Percentiles rank a stretch among this genome's conserved stretches.
Evolutionary conservation across 30 jellyfish, hydroid and myxozoan species (phyloP).

Genomic region (Aurelia aurita complex sp. Pacific): DNA sequence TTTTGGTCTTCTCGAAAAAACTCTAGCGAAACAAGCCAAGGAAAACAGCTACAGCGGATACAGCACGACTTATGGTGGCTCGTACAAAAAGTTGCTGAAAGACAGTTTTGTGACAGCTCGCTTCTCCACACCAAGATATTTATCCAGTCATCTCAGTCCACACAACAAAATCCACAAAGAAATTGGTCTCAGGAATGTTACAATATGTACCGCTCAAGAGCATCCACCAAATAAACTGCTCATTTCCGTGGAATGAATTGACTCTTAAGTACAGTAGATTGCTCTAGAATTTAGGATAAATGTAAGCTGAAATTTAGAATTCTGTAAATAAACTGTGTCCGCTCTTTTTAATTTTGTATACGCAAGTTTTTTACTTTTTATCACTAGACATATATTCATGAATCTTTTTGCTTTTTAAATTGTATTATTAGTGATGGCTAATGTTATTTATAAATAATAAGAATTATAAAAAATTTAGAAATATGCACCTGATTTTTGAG

Average conservation of each 20-base stretch:
- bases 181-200: conserved; percentile 67
- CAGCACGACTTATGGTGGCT: conserved; percentile 74
- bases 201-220: conserved; percentile 84
- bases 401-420: no score
- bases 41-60: conserved; percentile 14
- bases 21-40: conserved; percentile 28
- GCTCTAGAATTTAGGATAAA: no score
- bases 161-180: conserved; percentile 72
- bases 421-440: no score
- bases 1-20: conserved; percentile 88
- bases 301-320: no score
- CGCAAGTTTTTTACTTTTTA: no score
- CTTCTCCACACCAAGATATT: conserved; percentile 73
- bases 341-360: no score
- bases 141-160: conserved; percentile 90
- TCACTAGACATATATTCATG: no score
- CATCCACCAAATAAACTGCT: conserved; percentile 70
- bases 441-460: no score
- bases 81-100: conserved; percentile 57
- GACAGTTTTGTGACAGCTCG: conserved; percentile 69
- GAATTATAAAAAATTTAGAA: no score
- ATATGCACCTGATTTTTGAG: no score
- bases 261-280: no score
- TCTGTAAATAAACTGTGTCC: no score
- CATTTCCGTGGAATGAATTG: conserved; percentile 4